phyloP scores from a whole-genome alignment of 2,797 vertebrate genomes.

The Okamejei kenojei region DNA sequence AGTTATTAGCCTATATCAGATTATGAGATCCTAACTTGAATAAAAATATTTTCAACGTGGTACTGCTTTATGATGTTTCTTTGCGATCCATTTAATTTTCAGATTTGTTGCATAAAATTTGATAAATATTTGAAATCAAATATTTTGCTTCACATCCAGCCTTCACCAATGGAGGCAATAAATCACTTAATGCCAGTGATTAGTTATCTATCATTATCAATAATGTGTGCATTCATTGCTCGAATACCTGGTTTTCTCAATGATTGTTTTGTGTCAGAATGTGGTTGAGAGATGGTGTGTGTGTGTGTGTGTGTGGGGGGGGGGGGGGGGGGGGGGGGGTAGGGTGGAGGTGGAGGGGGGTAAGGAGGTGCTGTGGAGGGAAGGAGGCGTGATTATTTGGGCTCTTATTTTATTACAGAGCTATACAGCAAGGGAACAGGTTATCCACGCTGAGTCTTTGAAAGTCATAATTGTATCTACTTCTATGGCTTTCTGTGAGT shows the following conservation, averaged over 20 bases:
- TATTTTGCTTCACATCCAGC: background rate
- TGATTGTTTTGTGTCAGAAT: background rate
- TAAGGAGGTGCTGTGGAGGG: too few relatives aligned
- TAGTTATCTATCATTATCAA: background rate
- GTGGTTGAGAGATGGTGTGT: too few relatives aligned
- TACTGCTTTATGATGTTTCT: background rate
- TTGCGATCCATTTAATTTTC: background rate
- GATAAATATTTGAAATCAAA: background rate
- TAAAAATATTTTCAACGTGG: slow-evolving; percentile 56
- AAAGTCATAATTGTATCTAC: too few relatives aligned
- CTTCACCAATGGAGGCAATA: background rate
- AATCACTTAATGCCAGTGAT: background rate
- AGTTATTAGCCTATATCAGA: slow-evolving; percentile 58
- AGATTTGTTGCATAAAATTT: background rate
- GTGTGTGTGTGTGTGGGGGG: too few relatives aligned
- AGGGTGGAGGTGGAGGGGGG: too few relatives aligned
- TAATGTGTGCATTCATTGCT: too few relatives aligned
- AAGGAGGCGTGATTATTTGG: background rate
- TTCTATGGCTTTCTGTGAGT: too few relatives aligned
- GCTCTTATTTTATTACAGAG: background rate
- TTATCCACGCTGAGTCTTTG: too few relatives aligned
- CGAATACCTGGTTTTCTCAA: background rate
- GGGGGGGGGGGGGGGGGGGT: too few relatives aligned
- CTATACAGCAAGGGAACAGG: too few relatives aligned
- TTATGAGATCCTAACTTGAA: slow-evolving; percentile 64